These are phyloP conservation scores for Melanaphis sacchari DNA, from an alignment of 1,140 invertebrate genomes.

Conservation along the genomic window DNA sequence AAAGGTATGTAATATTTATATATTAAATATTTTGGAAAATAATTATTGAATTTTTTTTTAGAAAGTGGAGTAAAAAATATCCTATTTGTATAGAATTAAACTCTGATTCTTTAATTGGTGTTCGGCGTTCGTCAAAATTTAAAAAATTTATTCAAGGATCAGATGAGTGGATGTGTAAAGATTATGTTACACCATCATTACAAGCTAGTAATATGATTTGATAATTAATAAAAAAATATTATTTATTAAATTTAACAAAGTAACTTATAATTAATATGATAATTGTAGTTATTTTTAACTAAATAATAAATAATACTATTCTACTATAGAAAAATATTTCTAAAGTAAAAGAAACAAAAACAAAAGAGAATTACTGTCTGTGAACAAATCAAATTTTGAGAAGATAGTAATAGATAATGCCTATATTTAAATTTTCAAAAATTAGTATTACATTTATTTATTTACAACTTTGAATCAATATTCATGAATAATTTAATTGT, in stretches of 20 bases:
- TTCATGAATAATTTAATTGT: neutral
- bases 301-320: neutral
- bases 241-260: neutral
- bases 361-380: neutral
- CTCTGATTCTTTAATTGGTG: conserved; percentile 60
- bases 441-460: no score
- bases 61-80: conserved; percentile 91
- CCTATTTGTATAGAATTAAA: conserved; percentile 77
- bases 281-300: neutral
- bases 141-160: conserved; percentile 53
- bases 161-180: conserved; percentile 53
- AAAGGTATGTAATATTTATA: conserved; percentile 67
- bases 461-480: no score
- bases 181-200: conserved; percentile 39
- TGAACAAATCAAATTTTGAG: neutral
- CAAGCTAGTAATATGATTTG: conserved; percentile 29
- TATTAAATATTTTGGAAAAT: conserved; percentile 26
- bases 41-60: conserved; percentile 63
- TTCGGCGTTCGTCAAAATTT: conserved; percentile 43
- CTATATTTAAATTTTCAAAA: neutral
- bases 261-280: neutral
- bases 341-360: neutral
- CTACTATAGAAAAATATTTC: neutral
- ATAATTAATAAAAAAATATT: neutral
- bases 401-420: no score